A percentile compares a stretch with the other conserved stretches of the same genome.
Conservation (phyloP, 2,797 vertebrate genomes). For the Cyclura pinguis region DNA sequence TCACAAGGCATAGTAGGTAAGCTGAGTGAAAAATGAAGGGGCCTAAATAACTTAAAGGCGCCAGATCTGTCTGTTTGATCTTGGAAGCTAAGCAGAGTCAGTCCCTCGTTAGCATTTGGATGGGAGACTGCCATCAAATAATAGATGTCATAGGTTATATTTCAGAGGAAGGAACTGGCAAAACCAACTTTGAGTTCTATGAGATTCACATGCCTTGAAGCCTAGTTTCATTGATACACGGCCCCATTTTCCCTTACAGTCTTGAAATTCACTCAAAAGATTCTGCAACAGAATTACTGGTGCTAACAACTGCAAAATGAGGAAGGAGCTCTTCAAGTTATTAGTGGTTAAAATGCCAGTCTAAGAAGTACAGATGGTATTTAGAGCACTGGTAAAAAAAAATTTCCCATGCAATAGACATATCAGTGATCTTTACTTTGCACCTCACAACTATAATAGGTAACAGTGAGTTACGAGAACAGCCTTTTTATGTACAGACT, state of each 20-base stretch:
- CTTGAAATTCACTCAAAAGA: not conserved
- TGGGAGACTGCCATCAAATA: too few species aligned
- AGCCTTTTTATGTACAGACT: not conserved
- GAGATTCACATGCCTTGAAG: not conserved
- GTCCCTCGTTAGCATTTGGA: too few species aligned
- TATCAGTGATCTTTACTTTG: not conserved
- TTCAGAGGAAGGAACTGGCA: too few species aligned
- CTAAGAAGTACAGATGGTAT: not conserved
- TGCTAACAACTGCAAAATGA: not conserved
- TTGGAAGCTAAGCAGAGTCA: too few species aligned
- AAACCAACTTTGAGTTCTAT: too few species aligned
- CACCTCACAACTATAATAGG: not conserved
- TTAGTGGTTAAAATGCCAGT: not conserved
- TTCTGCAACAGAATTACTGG: not conserved
- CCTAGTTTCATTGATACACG: not conserved
- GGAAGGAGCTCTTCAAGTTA: not conserved
- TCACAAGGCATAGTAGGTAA: not conserved
- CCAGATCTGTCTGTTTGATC: too few species aligned
- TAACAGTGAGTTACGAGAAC: not conserved
- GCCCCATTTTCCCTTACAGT: not conserved
- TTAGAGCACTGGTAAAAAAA: not conserved
- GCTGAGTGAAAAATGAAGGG: not conserved
- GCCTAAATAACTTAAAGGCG: too few species aligned
- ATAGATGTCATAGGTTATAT: too few species aligned
- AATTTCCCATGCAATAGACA: not conserved